Evolutionary conservation across 2,888 invertebrate genomes (phyloP).

Genomic region (Plutella xylostella): DNA sequence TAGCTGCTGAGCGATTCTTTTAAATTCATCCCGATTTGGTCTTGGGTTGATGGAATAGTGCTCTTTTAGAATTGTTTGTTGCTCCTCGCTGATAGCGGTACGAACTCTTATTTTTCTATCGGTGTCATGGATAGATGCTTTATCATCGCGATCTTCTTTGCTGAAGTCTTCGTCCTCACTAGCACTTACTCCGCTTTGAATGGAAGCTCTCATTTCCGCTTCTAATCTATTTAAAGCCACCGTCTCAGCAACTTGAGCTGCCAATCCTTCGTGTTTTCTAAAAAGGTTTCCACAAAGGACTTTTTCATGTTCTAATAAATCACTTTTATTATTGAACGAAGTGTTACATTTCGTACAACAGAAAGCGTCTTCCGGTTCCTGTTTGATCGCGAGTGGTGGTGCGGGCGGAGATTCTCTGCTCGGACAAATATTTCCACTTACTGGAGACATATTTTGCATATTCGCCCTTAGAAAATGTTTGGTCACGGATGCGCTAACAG

Average conservation of each 20-base stretch:
- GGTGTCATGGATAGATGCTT: conserved; percentile 68
- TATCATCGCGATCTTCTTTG: conserved; percentile 63
- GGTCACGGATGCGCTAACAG: conserved; percentile 79
- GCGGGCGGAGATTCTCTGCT: conserved; percentile 40
- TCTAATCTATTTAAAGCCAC: conserved; percentile 66
- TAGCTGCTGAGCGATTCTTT: conserved; percentile 84
- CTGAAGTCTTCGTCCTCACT: conserved; percentile 73
- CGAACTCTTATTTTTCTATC: conserved; percentile 90
- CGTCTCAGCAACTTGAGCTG: conserved; percentile 81
- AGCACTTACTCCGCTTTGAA: conserved; percentile 65
- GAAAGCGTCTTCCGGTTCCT: conserved; percentile 48
- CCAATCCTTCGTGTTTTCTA: conserved; percentile 77
- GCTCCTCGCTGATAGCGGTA: conserved; percentile 94
- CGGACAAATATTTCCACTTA: conserved; percentile 55
- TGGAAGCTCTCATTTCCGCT: conserved; percentile 58
- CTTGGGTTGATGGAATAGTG: conserved; percentile 92
- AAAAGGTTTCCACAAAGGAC: conserved; percentile 68
- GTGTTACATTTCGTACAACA: conserved; percentile 72
- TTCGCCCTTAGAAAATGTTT: conserved; percentile 79
- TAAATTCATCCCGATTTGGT: conserved; percentile 94
- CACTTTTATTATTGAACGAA: conserved; percentile 68
- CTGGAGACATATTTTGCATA: conserved; percentile 74
- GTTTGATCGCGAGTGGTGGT: conserved; percentile 39
- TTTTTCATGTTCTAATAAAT: conserved; percentile 80
- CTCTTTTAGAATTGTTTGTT: conserved; percentile 87